These are phyloP conservation scores for Cromileptes altivelis DNA, from an alignment of 2,113 vertebrate species.

Conservation along the genomic window DNA sequence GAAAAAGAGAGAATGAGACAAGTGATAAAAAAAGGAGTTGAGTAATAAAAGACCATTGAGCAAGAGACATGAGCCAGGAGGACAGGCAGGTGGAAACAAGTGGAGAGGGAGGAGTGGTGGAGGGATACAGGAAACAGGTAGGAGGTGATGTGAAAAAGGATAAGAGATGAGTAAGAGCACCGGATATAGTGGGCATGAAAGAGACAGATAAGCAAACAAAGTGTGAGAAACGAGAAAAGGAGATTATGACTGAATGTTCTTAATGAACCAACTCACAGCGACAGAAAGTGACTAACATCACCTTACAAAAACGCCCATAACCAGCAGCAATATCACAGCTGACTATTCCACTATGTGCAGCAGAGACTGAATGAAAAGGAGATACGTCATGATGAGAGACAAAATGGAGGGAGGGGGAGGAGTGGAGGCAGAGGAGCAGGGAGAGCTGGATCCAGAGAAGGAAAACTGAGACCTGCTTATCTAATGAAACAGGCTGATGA, in stretches of 20 bases:
- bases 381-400: not conserved
- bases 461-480: conserved; percentile 5
- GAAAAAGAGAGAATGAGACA: not conserved
- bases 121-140: not conserved
- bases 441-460: conserved; percentile 4
- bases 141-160: conserved; percentile 25
- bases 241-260: not conserved
- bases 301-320: not conserved
- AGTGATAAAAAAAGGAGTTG: conserved; percentile 4
- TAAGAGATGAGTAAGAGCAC: conserved; percentile 3
- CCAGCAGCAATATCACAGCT: not conserved
- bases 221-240: not conserved
- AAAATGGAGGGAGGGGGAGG: not conserved
- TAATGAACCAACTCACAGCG: conserved; percentile 9
- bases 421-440: not conserved
- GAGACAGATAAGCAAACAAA: not conserved
- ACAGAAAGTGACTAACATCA: not conserved
- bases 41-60: conserved; percentile 4
- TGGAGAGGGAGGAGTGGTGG: not conserved
- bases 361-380: not conserved
- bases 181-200: conserved; percentile 9
- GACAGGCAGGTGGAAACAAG: not conserved
- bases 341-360: not conserved
- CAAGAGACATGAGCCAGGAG: not conserved
- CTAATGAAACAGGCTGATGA: conserved; percentile 46